Conservation (phyloP, 2,888 invertebrate species). For the Thymelicus lineola region DNA sequence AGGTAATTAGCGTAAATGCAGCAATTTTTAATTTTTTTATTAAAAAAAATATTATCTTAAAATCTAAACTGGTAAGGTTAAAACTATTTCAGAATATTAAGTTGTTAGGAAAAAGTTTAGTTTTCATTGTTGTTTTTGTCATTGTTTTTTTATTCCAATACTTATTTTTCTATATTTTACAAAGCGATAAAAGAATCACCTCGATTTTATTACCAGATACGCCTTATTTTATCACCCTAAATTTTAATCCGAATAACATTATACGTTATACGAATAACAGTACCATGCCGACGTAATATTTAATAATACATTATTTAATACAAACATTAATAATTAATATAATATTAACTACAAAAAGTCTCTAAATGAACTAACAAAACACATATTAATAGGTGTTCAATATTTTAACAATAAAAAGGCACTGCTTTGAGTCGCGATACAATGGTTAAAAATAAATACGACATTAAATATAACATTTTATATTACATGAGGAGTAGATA, state of each 20-base stretch:
- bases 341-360: conserved; percentile 14
- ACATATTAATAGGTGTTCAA: conserved; percentile 42
- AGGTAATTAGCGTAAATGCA: too few relatives aligned
- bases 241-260: background rate
- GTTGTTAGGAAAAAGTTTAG: too few relatives aligned
- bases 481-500: background rate
- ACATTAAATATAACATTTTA: conserved; percentile 5
- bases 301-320: background rate
- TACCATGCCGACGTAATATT: background rate
- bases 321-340: conserved; percentile 3
- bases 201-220: too few relatives aligned
- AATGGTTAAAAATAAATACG: conserved; percentile 50
- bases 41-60: too few relatives aligned
- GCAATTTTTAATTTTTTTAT: too few relatives aligned
- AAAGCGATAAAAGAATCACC: too few relatives aligned
- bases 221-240: background rate
- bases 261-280: background rate
- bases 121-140: too few relatives aligned
- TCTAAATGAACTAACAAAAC: conserved; percentile 16
- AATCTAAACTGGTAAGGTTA: too few relatives aligned
- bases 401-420: conserved; percentile 70
- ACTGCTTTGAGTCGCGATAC: conserved; percentile 67
- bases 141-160: too few relatives aligned
- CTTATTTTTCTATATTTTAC: too few relatives aligned
- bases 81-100: too few relatives aligned